Percentiles rank a stretch among this genome's conserved stretches.
phyloP scores from a whole-genome alignment of 2,113 vertebrate genomes.

The Notothenia coriiceps region DNA sequence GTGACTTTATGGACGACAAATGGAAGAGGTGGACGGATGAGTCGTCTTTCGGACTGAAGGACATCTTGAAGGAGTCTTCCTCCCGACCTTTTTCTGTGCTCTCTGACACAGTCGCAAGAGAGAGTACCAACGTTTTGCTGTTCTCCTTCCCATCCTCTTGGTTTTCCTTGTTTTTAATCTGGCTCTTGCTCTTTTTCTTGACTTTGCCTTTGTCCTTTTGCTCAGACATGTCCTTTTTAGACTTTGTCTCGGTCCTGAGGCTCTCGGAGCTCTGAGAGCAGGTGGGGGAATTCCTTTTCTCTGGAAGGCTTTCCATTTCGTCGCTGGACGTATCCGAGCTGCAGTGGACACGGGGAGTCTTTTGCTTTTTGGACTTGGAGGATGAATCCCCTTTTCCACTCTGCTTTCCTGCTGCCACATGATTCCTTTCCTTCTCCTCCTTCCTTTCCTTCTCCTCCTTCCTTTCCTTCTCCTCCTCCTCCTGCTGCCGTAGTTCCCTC shows the following conservation, averaged over 20 bases:
- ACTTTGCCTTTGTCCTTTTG: constrained; percentile 96
- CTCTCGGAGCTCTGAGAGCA: constrained; percentile 88
- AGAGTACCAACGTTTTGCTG: constrained; percentile 88
- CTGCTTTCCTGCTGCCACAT: constrained; percentile 88
- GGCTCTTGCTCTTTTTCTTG: constrained; percentile 95
- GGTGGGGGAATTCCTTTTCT: constrained; percentile 88
- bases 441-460: constrained; percentile 90
- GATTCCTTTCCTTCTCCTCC: constrained; percentile 88
- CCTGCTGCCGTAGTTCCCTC: constrained; percentile 90
- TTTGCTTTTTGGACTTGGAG: constrained; percentile 92
- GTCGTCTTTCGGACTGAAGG: constrained; percentile 97
- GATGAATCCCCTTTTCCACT: constrained; percentile 88
- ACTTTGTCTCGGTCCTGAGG: constrained; percentile 86
- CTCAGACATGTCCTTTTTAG: constrained; percentile 91
- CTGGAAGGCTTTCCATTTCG: constrained; percentile 88
- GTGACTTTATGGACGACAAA: constrained; percentile 92
- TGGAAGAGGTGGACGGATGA: constrained; percentile 95
- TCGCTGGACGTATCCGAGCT: constrained; percentile 93
- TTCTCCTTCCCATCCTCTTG: constrained; percentile 96
- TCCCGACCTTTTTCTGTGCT: constrained; percentile 90
- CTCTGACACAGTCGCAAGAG: constrained; percentile 86
- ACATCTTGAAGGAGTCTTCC: constrained; percentile 95
- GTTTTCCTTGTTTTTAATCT: constrained; percentile 99
- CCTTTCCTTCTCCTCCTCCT: constrained; percentile 87
- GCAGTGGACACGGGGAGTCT: constrained; percentile 89